These are phyloP conservation scores for Phrynosoma platyrhinos DNA, from an alignment of 2,113 vertebrate species.

Conservation along the genomic window DNA sequence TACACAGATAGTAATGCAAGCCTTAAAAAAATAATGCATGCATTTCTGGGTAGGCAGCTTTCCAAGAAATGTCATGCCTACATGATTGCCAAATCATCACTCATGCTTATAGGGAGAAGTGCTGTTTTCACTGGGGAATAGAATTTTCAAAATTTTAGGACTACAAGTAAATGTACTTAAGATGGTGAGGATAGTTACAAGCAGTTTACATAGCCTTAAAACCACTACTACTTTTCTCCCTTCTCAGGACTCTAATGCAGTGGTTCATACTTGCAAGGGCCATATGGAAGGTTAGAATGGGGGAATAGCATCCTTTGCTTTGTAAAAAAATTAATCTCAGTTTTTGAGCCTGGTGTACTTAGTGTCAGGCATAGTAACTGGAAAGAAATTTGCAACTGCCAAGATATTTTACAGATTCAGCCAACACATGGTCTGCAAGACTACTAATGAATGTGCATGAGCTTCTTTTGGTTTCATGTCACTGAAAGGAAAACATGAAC, in stretches of 20 bases:
- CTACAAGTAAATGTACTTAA: not conserved
- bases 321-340: too few relatives aligned
- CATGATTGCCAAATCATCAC: conserved; percentile 14
- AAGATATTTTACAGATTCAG: too few relatives aligned
- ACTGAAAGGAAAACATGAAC: too few relatives aligned
- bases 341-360: too few relatives aligned
- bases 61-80: not conserved
- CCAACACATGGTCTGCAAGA: too few relatives aligned
- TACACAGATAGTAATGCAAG: not conserved
- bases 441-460: too few relatives aligned
- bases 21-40: not conserved
- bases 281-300: too few relatives aligned
- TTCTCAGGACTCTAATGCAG: not conserved
- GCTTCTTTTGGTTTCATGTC: too few relatives aligned
- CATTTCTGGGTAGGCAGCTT: not conserved
- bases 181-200: not conserved
- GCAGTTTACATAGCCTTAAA: not conserved
- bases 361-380: too few relatives aligned
- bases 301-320: too few relatives aligned
- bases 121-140: not conserved
- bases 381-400: too few relatives aligned
- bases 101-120: not conserved
- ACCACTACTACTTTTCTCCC: not conserved
- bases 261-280: not conserved
- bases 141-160: not conserved